A percentile compares a stretch with the other conserved stretches of the same genome.
Evolutionary conservation across 2,113 vertebrate species (phyloP).

Genomic region (Myotis davidii): DNA sequence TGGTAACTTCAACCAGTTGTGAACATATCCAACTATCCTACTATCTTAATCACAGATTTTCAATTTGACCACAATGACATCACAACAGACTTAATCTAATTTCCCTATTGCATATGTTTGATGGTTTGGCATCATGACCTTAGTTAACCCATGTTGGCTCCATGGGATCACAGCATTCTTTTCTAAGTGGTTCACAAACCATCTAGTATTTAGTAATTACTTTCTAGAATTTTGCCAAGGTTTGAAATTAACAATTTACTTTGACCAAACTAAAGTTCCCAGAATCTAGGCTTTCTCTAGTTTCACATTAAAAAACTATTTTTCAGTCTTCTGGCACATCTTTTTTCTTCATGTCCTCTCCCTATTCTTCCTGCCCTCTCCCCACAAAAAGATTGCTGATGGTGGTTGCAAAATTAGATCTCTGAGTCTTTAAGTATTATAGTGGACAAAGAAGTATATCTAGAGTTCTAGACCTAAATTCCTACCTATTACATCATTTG

Average conservation of each 20-base stretch:
- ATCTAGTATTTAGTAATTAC: slow-evolving; percentile 14
- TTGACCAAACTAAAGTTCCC: slow-evolving; percentile 18
- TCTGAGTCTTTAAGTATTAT: background rate
- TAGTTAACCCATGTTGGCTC: background rate
- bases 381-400: background rate
- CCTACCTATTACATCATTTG: background rate
- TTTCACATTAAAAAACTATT: slow-evolving; percentile 63
- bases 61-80: background rate
- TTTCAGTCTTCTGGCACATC: slow-evolving; percentile 22
- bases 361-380: no score
- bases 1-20: background rate
- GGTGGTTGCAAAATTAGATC: background rate
- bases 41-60: slow-evolving; percentile 18
- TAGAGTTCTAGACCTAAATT: background rate
- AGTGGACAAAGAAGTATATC: background rate
- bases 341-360: background rate
- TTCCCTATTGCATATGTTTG: background rate
- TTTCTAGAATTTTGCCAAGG: slow-evolving; percentile 53
- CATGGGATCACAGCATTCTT: slow-evolving; percentile 37
- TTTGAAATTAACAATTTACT: slow-evolving; percentile 64
- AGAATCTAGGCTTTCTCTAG: slow-evolving; percentile 48
- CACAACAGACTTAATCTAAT: background rate
- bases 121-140: slow-evolving; percentile 4
- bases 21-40: background rate
- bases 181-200: slow-evolving; percentile 54